These are phyloP conservation scores for Brachyptera putata DNA, from an alignment of 2,888 invertebrate species.

Conservation along the genomic window DNA sequence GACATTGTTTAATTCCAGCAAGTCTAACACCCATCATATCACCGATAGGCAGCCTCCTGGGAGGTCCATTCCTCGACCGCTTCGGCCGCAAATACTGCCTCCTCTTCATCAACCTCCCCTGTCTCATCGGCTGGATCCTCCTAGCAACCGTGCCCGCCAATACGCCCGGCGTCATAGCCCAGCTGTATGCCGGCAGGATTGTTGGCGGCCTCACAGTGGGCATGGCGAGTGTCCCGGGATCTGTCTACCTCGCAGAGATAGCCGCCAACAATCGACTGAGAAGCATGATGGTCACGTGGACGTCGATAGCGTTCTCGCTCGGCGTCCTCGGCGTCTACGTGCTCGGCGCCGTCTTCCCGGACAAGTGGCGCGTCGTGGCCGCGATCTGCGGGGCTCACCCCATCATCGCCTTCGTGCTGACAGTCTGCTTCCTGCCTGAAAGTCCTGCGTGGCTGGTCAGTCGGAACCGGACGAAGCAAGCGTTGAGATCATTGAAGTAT, in stretches of 20 bases:
- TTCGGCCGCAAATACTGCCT: slow-evolving; percentile 16
- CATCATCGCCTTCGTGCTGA: not conserved
- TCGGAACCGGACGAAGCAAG: not conserved
- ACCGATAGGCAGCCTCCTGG: slow-evolving; percentile 11
- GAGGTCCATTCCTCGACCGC: slow-evolving; percentile 10
- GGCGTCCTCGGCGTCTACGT: slow-evolving; percentile 21
- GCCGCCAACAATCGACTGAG: slow-evolving; percentile 2
- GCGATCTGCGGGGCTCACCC: slow-evolving; percentile 10
- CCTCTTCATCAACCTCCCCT: slow-evolving; percentile 15
- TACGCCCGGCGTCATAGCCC: slow-evolving; percentile 1
- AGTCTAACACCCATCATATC: slow-evolving; percentile 18
- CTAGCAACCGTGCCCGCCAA: slow-evolving; percentile 14
- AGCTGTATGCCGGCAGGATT: slow-evolving; percentile 20
- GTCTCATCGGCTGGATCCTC: slow-evolving; percentile 17
- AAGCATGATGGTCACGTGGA: slow-evolving; percentile 12
- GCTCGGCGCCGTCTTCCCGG: slow-evolving; percentile 5
- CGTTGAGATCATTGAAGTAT: not conserved
- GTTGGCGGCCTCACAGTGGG: slow-evolving; percentile 19
- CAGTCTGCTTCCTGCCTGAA: slow-evolving; percentile 9
- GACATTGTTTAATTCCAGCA: slow-evolving; percentile 6
- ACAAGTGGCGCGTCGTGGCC: slow-evolving; percentile 21
- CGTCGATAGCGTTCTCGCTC: slow-evolving; percentile 6
- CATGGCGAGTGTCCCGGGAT: slow-evolving; percentile 10
- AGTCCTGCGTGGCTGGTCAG: slow-evolving; percentile 21
- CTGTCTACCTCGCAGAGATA: slow-evolving; percentile 20